Evolutionary conservation across 2,888 invertebrate species (phyloP).

Genomic region (Agrochola lota): DNA sequence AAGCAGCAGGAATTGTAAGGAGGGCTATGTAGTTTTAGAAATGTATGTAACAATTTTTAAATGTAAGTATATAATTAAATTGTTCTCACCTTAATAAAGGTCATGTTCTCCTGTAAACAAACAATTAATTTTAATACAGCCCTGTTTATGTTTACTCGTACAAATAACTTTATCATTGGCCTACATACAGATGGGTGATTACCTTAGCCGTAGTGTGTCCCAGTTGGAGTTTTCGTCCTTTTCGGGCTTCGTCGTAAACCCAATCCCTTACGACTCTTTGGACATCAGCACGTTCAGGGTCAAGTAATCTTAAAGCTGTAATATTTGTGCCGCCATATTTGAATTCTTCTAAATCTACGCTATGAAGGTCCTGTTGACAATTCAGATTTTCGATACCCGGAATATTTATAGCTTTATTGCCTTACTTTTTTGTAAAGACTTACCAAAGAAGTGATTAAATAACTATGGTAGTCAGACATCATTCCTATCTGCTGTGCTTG

Average conservation of each 20-base stretch:
- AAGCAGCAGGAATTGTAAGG: neutral
- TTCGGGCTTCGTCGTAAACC: constrained; percentile 94
- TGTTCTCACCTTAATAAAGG: constrained; percentile 92
- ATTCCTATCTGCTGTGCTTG: constrained; percentile 99
- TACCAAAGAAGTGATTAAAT: constrained; percentile 97
- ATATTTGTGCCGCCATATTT: constrained; percentile 98
- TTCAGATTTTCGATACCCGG: constrained; percentile 32
- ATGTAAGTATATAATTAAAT: constrained; percentile 12
- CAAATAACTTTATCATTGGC: constrained; percentile 48
- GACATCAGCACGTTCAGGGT: constrained; percentile 95
- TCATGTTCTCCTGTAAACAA: constrained; percentile 92
- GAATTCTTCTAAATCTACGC: constrained; percentile 97
- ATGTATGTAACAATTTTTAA: neutral
- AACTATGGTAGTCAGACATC: constrained; percentile 99
- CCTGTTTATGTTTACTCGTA: constrained; percentile 37
- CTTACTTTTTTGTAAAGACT: constrained; percentile 70
- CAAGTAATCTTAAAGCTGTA: constrained; percentile 97
- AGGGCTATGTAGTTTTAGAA: neutral
- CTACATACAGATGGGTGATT: constrained; percentile 65
- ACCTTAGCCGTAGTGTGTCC: constrained; percentile 91
- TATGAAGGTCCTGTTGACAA: constrained; percentile 94
- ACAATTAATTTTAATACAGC: constrained; percentile 53
- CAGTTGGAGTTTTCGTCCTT: constrained; percentile 91
- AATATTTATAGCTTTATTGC: neutral
- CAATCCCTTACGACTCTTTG: constrained; percentile 95